These are phyloP conservation scores for Clangula hyemalis DNA, from an alignment of 2,797 vertebrate species.

Conservation along the genomic window DNA sequence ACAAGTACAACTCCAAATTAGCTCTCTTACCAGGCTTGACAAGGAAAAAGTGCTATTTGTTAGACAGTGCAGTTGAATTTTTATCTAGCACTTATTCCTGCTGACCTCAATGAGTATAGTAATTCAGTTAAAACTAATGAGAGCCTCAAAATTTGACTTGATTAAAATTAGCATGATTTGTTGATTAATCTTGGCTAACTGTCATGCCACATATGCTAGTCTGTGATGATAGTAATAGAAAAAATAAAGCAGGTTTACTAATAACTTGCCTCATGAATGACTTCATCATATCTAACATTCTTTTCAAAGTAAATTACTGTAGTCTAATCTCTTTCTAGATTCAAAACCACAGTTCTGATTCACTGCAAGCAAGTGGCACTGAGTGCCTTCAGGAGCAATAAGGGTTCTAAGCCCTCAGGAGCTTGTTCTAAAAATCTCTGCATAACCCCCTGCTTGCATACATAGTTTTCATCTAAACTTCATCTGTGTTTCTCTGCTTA, in stretches of 20 bases:
- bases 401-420: background rate
- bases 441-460: background rate
- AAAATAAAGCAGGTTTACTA: conserved; percentile 12
- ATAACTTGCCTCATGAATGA: background rate
- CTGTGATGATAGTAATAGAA: background rate
- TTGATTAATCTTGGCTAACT: background rate
- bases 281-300: background rate
- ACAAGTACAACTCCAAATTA: background rate
- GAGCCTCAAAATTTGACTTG: background rate
- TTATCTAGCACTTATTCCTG: background rate
- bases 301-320: background rate
- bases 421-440: background rate
- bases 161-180: background rate
- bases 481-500: background rate
- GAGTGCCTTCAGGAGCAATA: background rate
- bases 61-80: background rate
- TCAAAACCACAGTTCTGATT: background rate
- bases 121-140: background rate
- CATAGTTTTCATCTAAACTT: background rate
- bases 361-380: background rate
- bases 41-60: background rate
- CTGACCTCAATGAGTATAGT: background rate
- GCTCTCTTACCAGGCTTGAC: background rate
- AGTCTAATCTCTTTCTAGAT: background rate
- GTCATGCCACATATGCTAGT: background rate